Percentiles rank a stretch among this genome's conserved stretches.
These are phyloP conservation scores for Labroides dimidiatus DNA, from an alignment of 2,797 vertebrate species.

Conservation along the genomic window DNA sequence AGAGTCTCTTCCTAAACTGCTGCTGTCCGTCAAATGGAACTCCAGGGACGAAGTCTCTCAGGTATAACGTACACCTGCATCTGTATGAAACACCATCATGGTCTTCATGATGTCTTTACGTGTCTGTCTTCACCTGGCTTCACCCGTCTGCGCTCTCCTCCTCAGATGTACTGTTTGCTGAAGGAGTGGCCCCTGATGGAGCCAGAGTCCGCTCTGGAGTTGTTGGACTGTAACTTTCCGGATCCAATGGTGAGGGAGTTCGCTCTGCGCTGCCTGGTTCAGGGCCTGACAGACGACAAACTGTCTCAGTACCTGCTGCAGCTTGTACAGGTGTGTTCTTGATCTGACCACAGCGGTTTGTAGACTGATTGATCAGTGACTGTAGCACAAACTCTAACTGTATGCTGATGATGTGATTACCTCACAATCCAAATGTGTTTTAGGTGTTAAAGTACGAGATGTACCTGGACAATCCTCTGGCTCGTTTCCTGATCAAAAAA, in stretches of 20 bases:
- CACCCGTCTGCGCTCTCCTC: neutral
- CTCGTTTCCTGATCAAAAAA: constrained; percentile 96
- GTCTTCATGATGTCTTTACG: no score
- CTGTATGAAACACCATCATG: constrained; percentile 3
- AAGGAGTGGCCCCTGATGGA: constrained; percentile 97
- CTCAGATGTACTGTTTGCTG: constrained; percentile 95
- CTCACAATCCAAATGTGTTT: constrained; percentile 44
- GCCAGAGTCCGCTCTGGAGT: constrained; percentile 97
- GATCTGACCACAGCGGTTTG: neutral
- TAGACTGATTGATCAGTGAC: no score
- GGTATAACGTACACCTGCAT: constrained; percentile 80
- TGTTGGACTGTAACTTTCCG: constrained; percentile 97
- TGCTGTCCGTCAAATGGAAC: constrained; percentile 98
- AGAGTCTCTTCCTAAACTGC: constrained; percentile 95
- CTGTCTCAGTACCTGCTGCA: constrained; percentile 98
- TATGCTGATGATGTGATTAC: neutral
- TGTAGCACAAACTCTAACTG: neutral
- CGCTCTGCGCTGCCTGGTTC: constrained; percentile 95
- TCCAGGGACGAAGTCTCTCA: constrained; percentile 98
- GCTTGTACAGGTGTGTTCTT: constrained; percentile 88
- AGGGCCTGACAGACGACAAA: constrained; percentile 96
- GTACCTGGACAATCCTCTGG: constrained; percentile 95
- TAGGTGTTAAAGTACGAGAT: constrained; percentile 98
- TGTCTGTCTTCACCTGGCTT: neutral
- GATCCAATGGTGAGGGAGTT: constrained; percentile 96